These are phyloP conservation scores for Anoplolepis gracilipes DNA, from an alignment of 1,140 invertebrate species.

Conservation along the genomic window DNA sequence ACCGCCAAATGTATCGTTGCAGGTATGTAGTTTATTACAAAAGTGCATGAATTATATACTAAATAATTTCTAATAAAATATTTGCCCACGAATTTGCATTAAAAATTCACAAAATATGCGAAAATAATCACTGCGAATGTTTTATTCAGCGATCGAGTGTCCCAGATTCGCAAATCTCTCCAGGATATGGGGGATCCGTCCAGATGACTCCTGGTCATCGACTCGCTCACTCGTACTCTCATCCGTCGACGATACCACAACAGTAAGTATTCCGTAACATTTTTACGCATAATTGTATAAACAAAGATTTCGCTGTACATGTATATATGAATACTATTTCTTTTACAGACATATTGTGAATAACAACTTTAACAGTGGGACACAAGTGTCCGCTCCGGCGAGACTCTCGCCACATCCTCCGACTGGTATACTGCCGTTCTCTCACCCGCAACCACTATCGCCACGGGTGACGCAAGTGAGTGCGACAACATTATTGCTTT, in stretches of 20 bases:
- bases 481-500: conserved; percentile 35
- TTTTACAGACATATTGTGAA: conserved; percentile 81
- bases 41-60: not conserved
- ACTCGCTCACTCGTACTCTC: conserved; percentile 84
- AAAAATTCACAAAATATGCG: not conserved
- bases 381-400: conserved; percentile 82
- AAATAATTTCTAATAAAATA: not conserved
- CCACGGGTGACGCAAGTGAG: conserved; percentile 84
- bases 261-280: conserved; percentile 77
- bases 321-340: not conserved
- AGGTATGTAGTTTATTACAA: conserved; percentile 81
- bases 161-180: conserved; percentile 91
- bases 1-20: conserved; percentile 92
- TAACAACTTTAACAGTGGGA: conserved; percentile 84
- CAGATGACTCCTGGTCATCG: conserved; percentile 85
- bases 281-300: not conserved
- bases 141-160: conserved; percentile 88
- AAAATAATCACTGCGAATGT: conserved; percentile 12
- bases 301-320: not conserved
- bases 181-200: conserved; percentile 87
- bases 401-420: conserved; percentile 84
- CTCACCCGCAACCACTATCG: conserved; percentile 84
- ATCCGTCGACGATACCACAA: conserved; percentile 84
- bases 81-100: not conserved
- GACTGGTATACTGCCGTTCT: conserved; percentile 82